Base-by-base conservation (phyloP, 2,113 vertebrate genomes). In the Pipra filicauda region DNA sequence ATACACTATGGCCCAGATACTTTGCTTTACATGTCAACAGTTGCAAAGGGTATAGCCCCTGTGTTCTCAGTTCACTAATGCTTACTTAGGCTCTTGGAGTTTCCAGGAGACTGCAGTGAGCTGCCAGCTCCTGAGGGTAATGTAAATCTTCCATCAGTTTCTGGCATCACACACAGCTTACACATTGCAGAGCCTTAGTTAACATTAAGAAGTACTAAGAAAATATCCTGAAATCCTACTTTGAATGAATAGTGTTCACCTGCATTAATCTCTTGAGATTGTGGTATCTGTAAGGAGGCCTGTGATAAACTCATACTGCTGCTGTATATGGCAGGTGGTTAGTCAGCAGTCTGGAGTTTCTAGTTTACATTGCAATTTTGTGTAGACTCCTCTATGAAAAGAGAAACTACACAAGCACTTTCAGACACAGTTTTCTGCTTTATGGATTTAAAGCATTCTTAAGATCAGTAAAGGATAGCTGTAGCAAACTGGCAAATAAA, bases 241-340 rank as follows among this genome's bases (percentile, higher is more conserved):
- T 46, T 43, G 46, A 74, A 41, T 0, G 0, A 46, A 20, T 4
- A 15, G 4, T 43, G 30, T 48, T 46, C 20, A 28, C 2, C 3
- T 58, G 27, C 37, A 76, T 21, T 10, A 28, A 2, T 19, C 18
- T 48, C 9, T 84, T 79, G 17, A 41, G 48, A n/a, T 39, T 35
- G 4, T 24, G 61, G 5, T 48, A 28, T 58, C 15, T 71, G 8
- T 44, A 28, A 51, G 20, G 12, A 51, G 33, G 4, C 5, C 2
- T 14, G 46, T 27, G 11, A 57, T 70, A 37, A 52, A 3, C 44
- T 52, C 2, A 1, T 18, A 33, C 8, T 64, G 15, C 26, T 75
- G 26, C 8, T 65, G 13, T 20, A 8, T 33, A 4, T 15, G 23
- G 28, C 12, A 59, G 35, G 21, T 13, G 11, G 8, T 28, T 67